These are phyloP conservation scores for Drosophila quadrilineata DNA, from an alignment of 1,140 invertebrate species.

Conservation along the genomic window DNA sequence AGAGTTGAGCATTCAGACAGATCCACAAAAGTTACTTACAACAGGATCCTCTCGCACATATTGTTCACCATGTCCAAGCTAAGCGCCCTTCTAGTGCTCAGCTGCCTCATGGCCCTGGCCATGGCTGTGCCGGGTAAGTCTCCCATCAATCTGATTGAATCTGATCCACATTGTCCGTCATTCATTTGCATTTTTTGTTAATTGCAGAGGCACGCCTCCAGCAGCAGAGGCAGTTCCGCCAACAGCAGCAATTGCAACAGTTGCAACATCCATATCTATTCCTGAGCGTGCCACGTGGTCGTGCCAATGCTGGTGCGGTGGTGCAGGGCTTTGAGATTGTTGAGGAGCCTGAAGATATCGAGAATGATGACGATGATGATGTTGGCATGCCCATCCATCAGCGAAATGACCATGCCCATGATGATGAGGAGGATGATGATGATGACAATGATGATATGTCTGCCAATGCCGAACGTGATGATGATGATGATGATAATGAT, in stretches of 20 bases:
- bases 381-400: constrained; percentile 29
- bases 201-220: constrained; percentile 42
- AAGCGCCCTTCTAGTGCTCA: constrained; percentile 43
- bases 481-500: constrained; percentile 38
- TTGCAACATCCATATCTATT: constrained; percentile 63
- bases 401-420: background rate
- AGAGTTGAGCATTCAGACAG: constrained; percentile 8
- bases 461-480: background rate
- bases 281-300: constrained; percentile 55
- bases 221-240: constrained; percentile 24
- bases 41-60: constrained; percentile 1
- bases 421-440: constrained; percentile 29
- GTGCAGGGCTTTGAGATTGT: constrained; percentile 63
- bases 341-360: constrained; percentile 28
- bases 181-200: background rate
- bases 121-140: constrained; percentile 44
- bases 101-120: constrained; percentile 47
- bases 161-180: background rate
- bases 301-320: constrained; percentile 57
- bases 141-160: background rate
- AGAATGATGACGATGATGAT: constrained; percentile 26
- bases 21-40: background rate
- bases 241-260: constrained; percentile 7
- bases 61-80: constrained; percentile 53
- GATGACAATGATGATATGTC: constrained; percentile 37